phyloP scores from a whole-genome alignment of 2,888 invertebrate species.

The Nephrotoma appendiculata region DNA sequence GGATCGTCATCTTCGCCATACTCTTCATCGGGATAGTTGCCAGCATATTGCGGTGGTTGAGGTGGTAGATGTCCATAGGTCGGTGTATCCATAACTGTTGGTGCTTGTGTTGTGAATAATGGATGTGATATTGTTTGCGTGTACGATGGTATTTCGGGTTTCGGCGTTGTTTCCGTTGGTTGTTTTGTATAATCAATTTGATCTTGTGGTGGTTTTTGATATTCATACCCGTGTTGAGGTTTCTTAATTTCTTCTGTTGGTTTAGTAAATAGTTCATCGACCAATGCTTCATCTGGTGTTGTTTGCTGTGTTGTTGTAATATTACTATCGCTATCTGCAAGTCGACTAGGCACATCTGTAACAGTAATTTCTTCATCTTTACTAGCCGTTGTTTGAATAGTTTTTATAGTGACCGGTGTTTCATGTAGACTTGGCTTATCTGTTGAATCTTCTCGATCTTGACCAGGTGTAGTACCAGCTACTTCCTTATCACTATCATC shows the following conservation, averaged over 20 bases:
- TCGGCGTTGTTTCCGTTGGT: not conserved
- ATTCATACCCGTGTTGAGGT: slow-evolving; percentile 18
- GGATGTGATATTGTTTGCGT: not conserved
- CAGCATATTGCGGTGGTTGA: slow-evolving; percentile 23
- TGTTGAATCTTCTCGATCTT: not conserved
- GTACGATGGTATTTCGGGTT: not conserved
- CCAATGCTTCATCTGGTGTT: not conserved
- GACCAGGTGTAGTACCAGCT: not conserved
- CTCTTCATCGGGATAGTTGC: slow-evolving; percentile 39
- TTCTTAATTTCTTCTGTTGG: slow-evolving; percentile 18
- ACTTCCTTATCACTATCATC: not conserved
- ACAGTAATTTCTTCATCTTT: not conserved
- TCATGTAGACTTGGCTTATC: not conserved
- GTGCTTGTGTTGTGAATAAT: slow-evolving; percentile 1
- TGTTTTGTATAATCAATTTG: not conserved
- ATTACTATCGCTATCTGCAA: not conserved
- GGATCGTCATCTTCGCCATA: slow-evolving; percentile 55
- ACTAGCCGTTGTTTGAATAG: not conserved
- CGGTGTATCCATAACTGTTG: slow-evolving; percentile 5
- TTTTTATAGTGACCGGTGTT: not conserved
- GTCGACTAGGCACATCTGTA: not conserved
- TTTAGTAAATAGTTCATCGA: slow-evolving; percentile 3
- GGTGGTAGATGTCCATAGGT: slow-evolving; percentile 17
- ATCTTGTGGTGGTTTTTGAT: not conserved
- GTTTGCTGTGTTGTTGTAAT: not conserved